Evolutionary conservation across 92 coral and sea anemone genomes (phyloP), one percentile per base, ranked within the genome.

Genomic region (Blastomussa wellsi): DNA sequence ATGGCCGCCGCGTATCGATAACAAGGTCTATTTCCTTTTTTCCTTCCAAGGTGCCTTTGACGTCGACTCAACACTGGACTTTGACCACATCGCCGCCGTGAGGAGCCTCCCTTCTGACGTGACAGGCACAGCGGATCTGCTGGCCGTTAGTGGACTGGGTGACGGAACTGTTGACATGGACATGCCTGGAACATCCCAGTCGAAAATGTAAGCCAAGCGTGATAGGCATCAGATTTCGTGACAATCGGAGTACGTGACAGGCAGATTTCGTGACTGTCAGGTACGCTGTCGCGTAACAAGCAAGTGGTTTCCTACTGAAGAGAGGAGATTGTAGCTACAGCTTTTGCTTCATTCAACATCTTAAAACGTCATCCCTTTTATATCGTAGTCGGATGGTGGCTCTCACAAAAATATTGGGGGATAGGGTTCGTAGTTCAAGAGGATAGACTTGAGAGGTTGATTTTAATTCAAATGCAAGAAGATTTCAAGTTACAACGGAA

Each of bases 31-130:
- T 12, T 26, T 62, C 28, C 24, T 17, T 62, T 26, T n/a, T 64
- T 41, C 19, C 47, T 31, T 60, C 48, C 67, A 81, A 62, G 95
- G 83, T 14, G 86, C 95, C 4, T 92, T 92, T 86, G 95, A 92
- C 73, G 95, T 92, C 47, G 95, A 92, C 82, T 89, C 95, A 7
- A 83, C 95, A 6, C 69, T 92, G 86, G 94, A 88, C 79, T 92
- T 92, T 62, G 95, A 92, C 36, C 92, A 92, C 32, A 82, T 92
- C 51, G 79, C 89, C 44, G 81, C 76, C 1, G 72, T 84, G n/a
- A 83, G 90, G 31, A 90, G 90, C 71, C 86, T 88, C n/a, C 86
- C 91, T 14, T 82, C 83, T 37, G 82, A 88, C 19, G 90, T 85
- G 32, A 69, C 95, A 8, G 86, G 81, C 26, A 87, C 72, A 17